Conservation (phyloP, 2,888 invertebrate species). For the Dolichomitus sp. region DNA sequence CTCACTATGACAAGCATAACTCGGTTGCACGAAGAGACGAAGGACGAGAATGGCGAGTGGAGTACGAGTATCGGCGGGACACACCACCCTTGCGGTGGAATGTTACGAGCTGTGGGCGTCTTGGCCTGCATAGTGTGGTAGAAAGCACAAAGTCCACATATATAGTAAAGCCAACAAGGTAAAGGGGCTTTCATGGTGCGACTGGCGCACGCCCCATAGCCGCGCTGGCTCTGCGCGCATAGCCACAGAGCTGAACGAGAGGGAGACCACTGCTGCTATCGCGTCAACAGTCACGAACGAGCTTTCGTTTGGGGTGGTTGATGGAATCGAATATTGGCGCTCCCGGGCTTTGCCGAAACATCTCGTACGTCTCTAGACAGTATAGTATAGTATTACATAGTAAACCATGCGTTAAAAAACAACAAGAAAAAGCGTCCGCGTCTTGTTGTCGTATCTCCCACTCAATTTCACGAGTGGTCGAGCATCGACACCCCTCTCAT, state of each 20-base stretch:
- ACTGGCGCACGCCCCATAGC: slow-evolving; percentile 63
- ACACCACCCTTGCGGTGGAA: slow-evolving; percentile 15
- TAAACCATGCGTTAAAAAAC: not conserved
- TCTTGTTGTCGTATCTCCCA: not conserved
- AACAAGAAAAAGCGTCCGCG: not conserved
- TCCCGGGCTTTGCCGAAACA: slow-evolving; percentile 1
- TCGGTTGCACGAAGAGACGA: slow-evolving; percentile 9
- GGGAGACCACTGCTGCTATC: slow-evolving; percentile 59
- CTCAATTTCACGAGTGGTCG: slow-evolving; percentile 47
- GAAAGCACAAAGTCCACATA: slow-evolving; percentile 1
- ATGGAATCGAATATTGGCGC: slow-evolving; percentile 25
- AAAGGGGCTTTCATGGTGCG: slow-evolving; percentile 50
- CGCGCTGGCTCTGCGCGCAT: slow-evolving; percentile 52
- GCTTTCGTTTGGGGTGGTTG: slow-evolving; percentile 71
- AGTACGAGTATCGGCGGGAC: not conserved
- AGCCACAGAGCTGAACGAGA: slow-evolving; percentile 71
- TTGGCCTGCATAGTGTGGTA: not conserved
- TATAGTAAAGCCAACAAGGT: slow-evolving; percentile 3
- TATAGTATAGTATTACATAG: not conserved
- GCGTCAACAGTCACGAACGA: slow-evolving; percentile 77
- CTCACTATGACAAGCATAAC: slow-evolving; percentile 27
- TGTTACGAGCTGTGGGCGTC: slow-evolving; percentile 29
- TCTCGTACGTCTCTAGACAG: slow-evolving; percentile 45
- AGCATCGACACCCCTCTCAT: slow-evolving; percentile 20
- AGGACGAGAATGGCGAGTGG: not conserved